Evolutionary conservation across 2,113 vertebrate genomes (phyloP), one percentile per base, ranked within the genome.

Genomic region (Aldabrachelys gigantea): DNA sequence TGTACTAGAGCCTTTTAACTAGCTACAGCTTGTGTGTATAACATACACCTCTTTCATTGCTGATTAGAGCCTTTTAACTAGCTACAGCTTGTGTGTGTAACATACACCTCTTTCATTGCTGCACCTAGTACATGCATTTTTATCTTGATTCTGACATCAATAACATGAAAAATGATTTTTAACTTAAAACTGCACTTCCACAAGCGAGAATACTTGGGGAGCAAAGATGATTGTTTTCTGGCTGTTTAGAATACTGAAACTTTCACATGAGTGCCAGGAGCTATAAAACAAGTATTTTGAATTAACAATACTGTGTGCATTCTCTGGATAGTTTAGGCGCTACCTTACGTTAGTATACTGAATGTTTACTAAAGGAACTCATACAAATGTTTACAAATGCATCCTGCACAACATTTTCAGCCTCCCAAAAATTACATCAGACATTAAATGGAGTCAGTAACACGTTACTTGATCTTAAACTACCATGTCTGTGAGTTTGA

Each of bases 401-500:
- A 1, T 92, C 95, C 79, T 94, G 94, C 95, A 94, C 94, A 91
- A 94, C 94, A 97, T 94, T 98, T 93, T 11, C 93, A 94, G 89
- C 95, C 93, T 94, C 93, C 94, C 93, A 89, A 87, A 95, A 92
- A 90, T 57, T 87, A 81, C 95, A 47, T 85, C 78, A 94, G 96
- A 96, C 97, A 91, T 16, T n/a, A 93, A 81, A 92, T 95, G 96
- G 95, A 97, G 83, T 92, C 96, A 92, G 98, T n/a, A 86, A 94
- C 94, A 94, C 86, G 90, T 97, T 52, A 97, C 90, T 96, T 85
- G 97, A 59, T 75, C 93, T 96, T 80, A 59, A 92, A 96, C 96
- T 89, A 91, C 91, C 89, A 65, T 89, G 93, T 95, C 91, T 96
- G 91, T 98, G 97, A 96, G 84, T 95, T 96, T 97, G 97, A 50